These are phyloP conservation scores for Pelobates fuscus DNA, from an alignment of 2,113 vertebrate species.

Conservation along the genomic window DNA sequence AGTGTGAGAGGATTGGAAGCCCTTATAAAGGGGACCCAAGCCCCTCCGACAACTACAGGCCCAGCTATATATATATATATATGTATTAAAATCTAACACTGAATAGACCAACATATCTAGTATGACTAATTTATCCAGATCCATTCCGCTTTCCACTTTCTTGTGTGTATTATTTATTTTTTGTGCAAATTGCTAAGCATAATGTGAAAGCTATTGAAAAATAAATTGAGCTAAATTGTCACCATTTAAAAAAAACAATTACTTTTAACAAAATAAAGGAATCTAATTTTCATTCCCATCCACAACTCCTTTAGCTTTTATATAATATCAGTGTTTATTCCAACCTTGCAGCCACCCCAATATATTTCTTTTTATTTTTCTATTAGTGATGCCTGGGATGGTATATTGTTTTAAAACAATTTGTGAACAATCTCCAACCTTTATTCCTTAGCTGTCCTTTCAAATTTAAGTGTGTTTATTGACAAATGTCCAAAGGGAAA, in stretches of 20 bases:
- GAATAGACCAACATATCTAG: too few species aligned
- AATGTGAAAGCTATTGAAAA: constrained; percentile 24
- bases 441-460: constrained; percentile 33
- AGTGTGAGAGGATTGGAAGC: too few species aligned
- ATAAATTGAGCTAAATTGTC: constrained; percentile 28
- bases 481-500: constrained; percentile 46
- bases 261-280: constrained; percentile 28
- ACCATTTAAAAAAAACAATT: constrained; percentile 21
- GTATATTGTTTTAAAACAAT: constrained; percentile 36
- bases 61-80: too few species aligned
- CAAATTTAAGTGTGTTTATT: constrained; percentile 36
- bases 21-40: too few species aligned
- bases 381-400: background rate
- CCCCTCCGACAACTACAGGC: too few species aligned
- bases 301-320: constrained; percentile 18
- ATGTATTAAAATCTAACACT: too few species aligned
- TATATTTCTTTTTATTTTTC: constrained; percentile 19
- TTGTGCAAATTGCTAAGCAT: background rate
- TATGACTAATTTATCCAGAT: too few species aligned
- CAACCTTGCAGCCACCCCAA: constrained; percentile 22
- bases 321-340: constrained; percentile 35
- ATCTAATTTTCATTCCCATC: constrained; percentile 21
- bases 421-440: constrained; percentile 23
- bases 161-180: background rate
- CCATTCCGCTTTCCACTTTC: background rate